phyloP scores from a whole-genome alignment of 1,140 invertebrate genomes.

The Oryzaephilus surinamensis region DNA sequence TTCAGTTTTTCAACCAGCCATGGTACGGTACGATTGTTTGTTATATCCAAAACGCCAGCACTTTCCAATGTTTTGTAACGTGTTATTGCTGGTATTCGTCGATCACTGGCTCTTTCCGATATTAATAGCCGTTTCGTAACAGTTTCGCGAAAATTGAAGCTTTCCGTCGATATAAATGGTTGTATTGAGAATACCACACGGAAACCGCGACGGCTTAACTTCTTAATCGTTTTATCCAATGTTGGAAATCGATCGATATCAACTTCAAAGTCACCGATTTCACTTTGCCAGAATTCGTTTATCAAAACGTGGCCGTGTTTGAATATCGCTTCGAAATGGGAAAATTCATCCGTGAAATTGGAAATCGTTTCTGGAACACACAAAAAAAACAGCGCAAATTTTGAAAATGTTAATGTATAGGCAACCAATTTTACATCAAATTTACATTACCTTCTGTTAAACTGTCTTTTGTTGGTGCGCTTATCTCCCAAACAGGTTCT shows the following conservation, averaged over 20 bases:
- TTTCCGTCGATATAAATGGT: constrained; percentile 79
- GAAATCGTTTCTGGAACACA: constrained; percentile 45
- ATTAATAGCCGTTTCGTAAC: constrained; percentile 60
- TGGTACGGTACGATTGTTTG: constrained; percentile 62
- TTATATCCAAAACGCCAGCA: constrained; percentile 73
- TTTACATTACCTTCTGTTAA: constrained; percentile 47
- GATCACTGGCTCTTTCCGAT: constrained; percentile 58
- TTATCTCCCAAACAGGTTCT: constrained; percentile 77
- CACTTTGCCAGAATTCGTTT: constrained; percentile 75
- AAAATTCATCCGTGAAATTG: constrained; percentile 72
- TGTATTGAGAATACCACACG: constrained; percentile 74
- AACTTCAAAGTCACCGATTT: constrained; percentile 66
- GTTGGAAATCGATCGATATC: constrained; percentile 62
- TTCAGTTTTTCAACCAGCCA: constrained; percentile 73
- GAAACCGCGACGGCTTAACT: constrained; percentile 72
- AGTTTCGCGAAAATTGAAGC: constrained; percentile 64
- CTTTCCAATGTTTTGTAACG: constrained; percentile 65
- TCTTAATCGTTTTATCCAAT: constrained; percentile 66
- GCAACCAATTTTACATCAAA: too few species aligned
- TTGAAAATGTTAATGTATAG: too few species aligned
- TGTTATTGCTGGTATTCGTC: constrained; percentile 62
- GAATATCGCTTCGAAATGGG: constrained; percentile 60
- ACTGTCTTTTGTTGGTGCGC: constrained; percentile 48
- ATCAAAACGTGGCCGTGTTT: constrained; percentile 70
- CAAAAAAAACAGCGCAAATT: not conserved